Conservation (phyloP, 92 coral and sea anemone genomes). For the Porites cylindrica region DNA sequence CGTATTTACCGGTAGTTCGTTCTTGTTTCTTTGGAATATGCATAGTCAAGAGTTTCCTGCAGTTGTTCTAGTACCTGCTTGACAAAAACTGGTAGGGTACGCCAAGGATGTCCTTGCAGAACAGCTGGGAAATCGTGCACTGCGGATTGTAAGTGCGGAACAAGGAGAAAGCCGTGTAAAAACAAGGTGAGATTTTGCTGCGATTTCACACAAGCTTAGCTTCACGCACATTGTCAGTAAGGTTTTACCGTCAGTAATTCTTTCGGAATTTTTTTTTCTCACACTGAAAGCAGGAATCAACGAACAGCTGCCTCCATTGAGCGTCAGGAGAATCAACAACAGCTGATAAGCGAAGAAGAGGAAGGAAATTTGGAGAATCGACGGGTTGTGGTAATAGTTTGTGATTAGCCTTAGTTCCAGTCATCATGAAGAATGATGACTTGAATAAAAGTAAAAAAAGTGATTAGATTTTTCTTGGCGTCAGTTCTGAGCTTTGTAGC, state of each 20-base stretch:
- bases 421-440: not conserved
- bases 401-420: not conserved
- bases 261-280: no score
- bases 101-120: conserved; percentile 28
- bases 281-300: no score
- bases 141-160: conserved; percentile 9
- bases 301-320: conserved; percentile 11
- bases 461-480: not conserved
- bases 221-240: no score
- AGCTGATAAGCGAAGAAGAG: conserved; percentile 25
- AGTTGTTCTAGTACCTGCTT: conserved; percentile 18
- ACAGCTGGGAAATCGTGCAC: conserved; percentile 10
- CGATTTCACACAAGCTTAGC: no score
- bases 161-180: conserved; percentile 25
- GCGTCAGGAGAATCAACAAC: conserved; percentile 11
- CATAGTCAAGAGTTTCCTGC: conserved; percentile 9
- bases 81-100: conserved; percentile 7
- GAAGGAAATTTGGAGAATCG: conserved; percentile 22
- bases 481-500: conserved; percentile 19
- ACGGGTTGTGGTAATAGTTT: conserved; percentile 20
- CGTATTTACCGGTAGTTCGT: not conserved
- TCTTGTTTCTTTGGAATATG: not conserved
- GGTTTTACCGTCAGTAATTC: no score
- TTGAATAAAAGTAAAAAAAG: not conserved
- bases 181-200: conserved; percentile 12